Conservation (phyloP, 2,888 invertebrate species). For the Rhyacophila evoluta region DNA sequence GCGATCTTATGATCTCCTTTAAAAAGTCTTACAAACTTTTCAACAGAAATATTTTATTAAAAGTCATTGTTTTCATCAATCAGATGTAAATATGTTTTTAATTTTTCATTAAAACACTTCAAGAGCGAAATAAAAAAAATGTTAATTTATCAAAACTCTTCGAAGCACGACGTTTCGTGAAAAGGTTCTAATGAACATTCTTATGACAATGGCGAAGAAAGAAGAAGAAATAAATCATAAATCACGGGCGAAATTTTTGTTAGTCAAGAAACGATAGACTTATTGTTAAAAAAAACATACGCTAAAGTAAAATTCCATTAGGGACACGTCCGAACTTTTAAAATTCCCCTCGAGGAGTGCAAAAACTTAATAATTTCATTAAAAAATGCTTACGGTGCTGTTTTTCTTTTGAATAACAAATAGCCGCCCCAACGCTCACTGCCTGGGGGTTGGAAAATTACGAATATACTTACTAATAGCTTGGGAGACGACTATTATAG, state of each 20-base stretch:
- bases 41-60: background rate
- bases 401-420: conserved; percentile 55
- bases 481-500: too few relatives aligned
- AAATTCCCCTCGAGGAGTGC: conserved; percentile 50
- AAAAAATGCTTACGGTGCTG: conserved; percentile 55
- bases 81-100: conserved; percentile 18
- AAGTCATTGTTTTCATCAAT: background rate
- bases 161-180: background rate
- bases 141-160: background rate
- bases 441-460: conserved; percentile 5
- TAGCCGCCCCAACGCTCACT: conserved; percentile 42
- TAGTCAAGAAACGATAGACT: conserved; percentile 51
- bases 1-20: too few relatives aligned
- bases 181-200: conserved; percentile 33
- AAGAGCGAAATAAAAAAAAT: background rate
- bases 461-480: background rate
- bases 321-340: conserved; percentile 46
- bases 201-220: conserved; percentile 35
- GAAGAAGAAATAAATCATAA: conserved; percentile 46
- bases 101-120: background rate
- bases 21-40: background rate
- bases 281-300: conserved; percentile 38
- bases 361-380: conserved; percentile 55
- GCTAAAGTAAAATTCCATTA: conserved; percentile 50
- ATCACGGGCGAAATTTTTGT: conserved; percentile 53